Evolutionary conservation across 2,113 vertebrate species (phyloP).

Genomic region (Choloepus hoffmanni): DNA sequence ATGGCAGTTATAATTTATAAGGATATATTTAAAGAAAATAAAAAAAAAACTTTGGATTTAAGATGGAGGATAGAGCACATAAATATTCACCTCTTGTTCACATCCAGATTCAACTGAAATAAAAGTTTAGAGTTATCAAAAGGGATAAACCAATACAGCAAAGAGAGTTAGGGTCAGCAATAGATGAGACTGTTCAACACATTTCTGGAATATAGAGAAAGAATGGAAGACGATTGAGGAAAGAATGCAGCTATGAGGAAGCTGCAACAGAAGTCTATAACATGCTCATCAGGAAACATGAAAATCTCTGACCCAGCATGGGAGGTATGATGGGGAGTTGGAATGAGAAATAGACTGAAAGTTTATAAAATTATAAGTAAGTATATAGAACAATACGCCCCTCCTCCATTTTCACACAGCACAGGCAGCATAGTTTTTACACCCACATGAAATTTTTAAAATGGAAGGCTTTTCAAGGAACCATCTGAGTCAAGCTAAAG

Average conservation of each 20-base stretch:
- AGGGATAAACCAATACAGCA: neutral
- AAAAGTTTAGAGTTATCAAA: neutral
- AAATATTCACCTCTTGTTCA: neutral
- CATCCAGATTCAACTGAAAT: neutral
- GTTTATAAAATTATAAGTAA: neutral
- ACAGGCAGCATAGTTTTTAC: neutral
- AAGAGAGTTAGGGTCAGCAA: neutral
- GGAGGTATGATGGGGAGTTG: neutral
- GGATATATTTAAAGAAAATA: neutral
- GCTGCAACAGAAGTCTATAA: neutral
- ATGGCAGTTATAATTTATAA: conserved; percentile 13
- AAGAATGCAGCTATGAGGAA: neutral
- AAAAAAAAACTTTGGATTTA: neutral
- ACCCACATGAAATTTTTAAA: neutral
- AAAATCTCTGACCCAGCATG: neutral
- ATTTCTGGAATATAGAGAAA: neutral
- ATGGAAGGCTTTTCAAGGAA: neutral
- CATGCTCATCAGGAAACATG: too few species aligned
- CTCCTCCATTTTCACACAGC: neutral
- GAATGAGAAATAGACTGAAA: neutral
- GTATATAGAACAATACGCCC: neutral
- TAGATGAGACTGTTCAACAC: neutral
- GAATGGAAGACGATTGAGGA: neutral
- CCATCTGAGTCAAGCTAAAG: neutral
- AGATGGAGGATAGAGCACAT: neutral